phyloP scores from a whole-genome alignment of 2,113 vertebrate genomes.

The Takifugu bimaculatus region DNA sequence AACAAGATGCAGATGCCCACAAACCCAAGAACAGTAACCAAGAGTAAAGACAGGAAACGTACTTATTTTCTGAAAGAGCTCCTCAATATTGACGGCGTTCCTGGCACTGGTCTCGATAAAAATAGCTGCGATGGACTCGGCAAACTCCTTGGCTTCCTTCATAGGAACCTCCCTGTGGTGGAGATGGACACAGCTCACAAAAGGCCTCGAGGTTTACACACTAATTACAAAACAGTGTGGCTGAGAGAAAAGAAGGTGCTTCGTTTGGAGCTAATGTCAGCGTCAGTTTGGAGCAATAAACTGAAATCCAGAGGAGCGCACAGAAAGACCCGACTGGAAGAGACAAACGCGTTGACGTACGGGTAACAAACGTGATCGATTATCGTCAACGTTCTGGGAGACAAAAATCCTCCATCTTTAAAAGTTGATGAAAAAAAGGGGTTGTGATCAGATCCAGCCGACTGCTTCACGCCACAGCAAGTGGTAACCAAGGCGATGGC shows the following conservation, averaged over 20 bases:
- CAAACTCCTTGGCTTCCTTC: slow-evolving; percentile 96
- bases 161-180: slow-evolving; percentile 88
- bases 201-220: neutral
- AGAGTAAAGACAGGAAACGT: slow-evolving; percentile 59
- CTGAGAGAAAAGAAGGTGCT: too few species aligned
- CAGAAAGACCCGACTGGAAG: too few species aligned
- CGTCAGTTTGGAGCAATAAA: too few species aligned
- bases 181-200: neutral
- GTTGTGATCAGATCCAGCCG: too few species aligned
- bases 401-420: too few species aligned
- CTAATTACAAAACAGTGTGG: too few species aligned
- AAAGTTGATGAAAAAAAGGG: too few species aligned
- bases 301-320: too few species aligned
- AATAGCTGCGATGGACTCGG: slow-evolving; percentile 92
- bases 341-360: neutral
- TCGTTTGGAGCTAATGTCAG: too few species aligned
- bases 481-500: too few species aligned
- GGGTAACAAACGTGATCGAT: neutral
- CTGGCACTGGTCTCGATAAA: slow-evolving; percentile 97
- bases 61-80: slow-evolving; percentile 99
- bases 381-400: neutral
- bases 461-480: too few species aligned
- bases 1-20: neutral
- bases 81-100: slow-evolving; percentile 93
- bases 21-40: neutral